Conservation (phyloP, 2,113 vertebrate genomes). For the Corvus cornix region DNA sequence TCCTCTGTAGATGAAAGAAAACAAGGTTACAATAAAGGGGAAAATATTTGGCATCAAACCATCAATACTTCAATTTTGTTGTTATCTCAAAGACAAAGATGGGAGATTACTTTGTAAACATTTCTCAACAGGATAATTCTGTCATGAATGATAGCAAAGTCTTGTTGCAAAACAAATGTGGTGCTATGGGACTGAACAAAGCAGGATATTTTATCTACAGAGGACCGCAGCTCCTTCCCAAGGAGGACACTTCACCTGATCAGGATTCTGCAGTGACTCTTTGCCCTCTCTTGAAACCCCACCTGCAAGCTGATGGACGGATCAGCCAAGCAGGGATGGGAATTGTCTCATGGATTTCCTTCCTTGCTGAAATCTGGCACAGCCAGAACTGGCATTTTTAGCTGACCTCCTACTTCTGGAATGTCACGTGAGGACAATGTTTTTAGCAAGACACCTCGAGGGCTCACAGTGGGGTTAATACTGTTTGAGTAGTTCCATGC, state of each 20-base stretch:
- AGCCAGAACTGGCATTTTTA: background rate
- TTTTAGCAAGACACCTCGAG: background rate
- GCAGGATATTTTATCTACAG: background rate
- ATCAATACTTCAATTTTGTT: background rate
- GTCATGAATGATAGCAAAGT: background rate
- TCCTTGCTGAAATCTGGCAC: background rate
- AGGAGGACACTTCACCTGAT: background rate
- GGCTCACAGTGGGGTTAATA: background rate
- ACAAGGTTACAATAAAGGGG: background rate
- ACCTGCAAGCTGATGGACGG: background rate
- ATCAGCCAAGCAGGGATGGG: background rate
- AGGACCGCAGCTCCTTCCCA: background rate
- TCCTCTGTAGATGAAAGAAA: background rate
- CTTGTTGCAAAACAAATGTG: background rate
- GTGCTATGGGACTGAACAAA: background rate
- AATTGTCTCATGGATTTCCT: background rate
- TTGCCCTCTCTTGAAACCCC: background rate
- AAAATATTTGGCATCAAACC: conserved; percentile 4
- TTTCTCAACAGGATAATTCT: background rate
- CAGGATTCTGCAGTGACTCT: fast-evolving
- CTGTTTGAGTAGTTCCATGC: background rate
- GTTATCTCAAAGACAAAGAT: conserved; percentile 26
- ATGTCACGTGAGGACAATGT: background rate
- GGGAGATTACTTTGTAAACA: background rate
- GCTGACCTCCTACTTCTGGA: background rate